Base-by-base conservation (phyloP, 2,113 vertebrate genomes). In the Brachirus orientalis region DNA sequence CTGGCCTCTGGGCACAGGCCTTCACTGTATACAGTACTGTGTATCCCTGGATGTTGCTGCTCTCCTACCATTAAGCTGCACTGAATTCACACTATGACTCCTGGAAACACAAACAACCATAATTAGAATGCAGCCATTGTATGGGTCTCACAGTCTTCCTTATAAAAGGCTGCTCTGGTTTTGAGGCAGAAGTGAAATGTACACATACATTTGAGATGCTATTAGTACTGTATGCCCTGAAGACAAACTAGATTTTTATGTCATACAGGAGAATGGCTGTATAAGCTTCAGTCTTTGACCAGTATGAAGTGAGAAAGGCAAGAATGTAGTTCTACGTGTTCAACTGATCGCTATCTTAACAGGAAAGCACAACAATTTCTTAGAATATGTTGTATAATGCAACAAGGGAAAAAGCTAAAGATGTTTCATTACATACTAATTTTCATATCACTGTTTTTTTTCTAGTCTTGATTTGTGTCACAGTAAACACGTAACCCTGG, bases 31-130 rank as follows among this genome's bases (percentile, higher is more conserved):
- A 78, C 33, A 53, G 53, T 18, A 19, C 16, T n/a, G 22, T 20
- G 53, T 59, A 48, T 10, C 19, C 58, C 38, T 59, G 44, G 37
- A 63, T 81, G 69, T 53, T 44, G 37, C 58, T 73, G 64, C 11
- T 57, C 44, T 66, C 9, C 17, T 50, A 38, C 66, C 41, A 69
- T 62, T 69, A 79, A 36, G 50, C 63, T 56, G 11, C 22, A 35
- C 37, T 63, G 45, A 38, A 77, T 66, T 67, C 17, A 60, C 65
- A 81, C 53, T 55, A 3, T 46, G 47, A 44, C 37, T 65, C 53
- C 60, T n/a, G 76, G 16, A 66, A 64, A 43, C 51, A 83, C 61
- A 80, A 72, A 73, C 60, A 65, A 52, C 55, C 43, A 28, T 75
- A 77, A 73, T 63, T 45, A 62, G 50, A 71, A 59, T 16, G 43